Evolutionary conservation across 2,113 vertebrate genomes (phyloP).

Genomic region (Psophia crepitans): DNA sequence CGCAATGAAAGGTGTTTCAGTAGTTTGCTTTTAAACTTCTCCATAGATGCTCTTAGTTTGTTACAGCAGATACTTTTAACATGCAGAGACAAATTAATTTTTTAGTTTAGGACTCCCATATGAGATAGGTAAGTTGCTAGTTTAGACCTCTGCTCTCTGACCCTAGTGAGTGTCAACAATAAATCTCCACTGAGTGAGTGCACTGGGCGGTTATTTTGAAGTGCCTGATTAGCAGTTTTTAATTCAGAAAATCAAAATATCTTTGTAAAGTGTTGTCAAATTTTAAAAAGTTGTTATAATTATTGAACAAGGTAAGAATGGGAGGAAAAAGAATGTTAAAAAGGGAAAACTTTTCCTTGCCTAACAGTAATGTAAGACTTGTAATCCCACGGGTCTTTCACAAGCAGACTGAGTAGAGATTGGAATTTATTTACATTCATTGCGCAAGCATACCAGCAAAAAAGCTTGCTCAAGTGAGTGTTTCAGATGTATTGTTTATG

Average conservation of each 20-base stretch:
- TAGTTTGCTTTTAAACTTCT: neutral
- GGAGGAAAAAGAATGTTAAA: neutral
- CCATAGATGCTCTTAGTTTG: neutral
- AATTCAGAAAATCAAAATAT: neutral
- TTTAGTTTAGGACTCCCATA: neutral
- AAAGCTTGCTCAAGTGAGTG: neutral
- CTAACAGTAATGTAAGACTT: neutral
- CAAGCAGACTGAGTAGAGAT: neutral
- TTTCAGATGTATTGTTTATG: neutral
- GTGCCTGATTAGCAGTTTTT: neutral
- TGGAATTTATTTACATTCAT: neutral
- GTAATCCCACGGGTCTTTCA: neutral
- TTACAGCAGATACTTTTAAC: neutral
- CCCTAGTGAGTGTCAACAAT: neutral
- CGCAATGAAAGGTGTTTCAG: fast-evolving
- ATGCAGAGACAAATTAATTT: neutral
- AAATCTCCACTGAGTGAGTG: neutral
- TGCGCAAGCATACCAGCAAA: neutral
- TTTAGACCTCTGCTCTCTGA: neutral
- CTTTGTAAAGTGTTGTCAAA: neutral
- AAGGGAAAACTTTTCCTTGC: neutral
- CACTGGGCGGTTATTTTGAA: neutral
- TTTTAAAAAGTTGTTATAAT: neutral
- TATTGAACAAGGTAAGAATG: neutral
- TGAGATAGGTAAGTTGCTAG: neutral